These are phyloP conservation scores for Hipparchia sbordonii DNA, from an alignment of 2,888 invertebrate species.

Conservation along the genomic window DNA sequence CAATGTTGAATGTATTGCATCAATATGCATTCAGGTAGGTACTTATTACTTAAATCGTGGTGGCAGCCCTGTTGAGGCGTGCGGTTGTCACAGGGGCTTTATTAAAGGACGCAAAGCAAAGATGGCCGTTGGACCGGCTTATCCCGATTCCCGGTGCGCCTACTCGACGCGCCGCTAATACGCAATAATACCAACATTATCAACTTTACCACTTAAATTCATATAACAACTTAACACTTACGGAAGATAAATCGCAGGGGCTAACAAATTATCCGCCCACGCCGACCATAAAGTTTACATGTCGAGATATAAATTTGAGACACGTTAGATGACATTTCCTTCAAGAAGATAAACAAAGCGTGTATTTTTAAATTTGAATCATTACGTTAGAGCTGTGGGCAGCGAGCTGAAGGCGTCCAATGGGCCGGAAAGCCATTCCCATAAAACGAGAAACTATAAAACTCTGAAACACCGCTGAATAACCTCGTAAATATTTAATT, in stretches of 20 bases:
- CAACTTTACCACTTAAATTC: constrained; percentile 38
- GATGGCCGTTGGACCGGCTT: constrained; percentile 80
- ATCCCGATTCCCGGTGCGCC: constrained; percentile 71
- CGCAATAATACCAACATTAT: constrained; percentile 56
- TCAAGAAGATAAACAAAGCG: constrained; percentile 27
- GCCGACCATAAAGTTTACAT: constrained; percentile 26
- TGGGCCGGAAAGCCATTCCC: constrained; percentile 36
- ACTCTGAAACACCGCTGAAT: constrained; percentile 38
- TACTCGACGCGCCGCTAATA: constrained; percentile 66
- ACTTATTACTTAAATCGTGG: constrained; percentile 37
- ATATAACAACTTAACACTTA: constrained; percentile 30
- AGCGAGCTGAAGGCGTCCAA: constrained; percentile 15
- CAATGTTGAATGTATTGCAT: constrained; percentile 39
- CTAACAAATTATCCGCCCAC: constrained; percentile 36
- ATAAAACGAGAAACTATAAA: constrained; percentile 42
- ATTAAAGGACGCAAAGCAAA: constrained; percentile 76
- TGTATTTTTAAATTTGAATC: constrained; percentile 24
- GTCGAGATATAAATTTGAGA: constrained; percentile 27
- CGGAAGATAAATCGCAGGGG: constrained; percentile 25
- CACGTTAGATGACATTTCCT: constrained; percentile 23
- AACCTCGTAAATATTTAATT: constrained; percentile 64
- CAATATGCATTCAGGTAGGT: constrained; percentile 9
- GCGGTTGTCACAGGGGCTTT: constrained; percentile 76
- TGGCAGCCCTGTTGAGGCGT: constrained; percentile 63
- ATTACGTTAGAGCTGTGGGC: constrained; percentile 34